Percentiles rank a stretch among this genome's conserved stretches.
Evolutionary conservation across 2,797 vertebrate genomes (phyloP).

Genomic region (Chromis chromis): DNA sequence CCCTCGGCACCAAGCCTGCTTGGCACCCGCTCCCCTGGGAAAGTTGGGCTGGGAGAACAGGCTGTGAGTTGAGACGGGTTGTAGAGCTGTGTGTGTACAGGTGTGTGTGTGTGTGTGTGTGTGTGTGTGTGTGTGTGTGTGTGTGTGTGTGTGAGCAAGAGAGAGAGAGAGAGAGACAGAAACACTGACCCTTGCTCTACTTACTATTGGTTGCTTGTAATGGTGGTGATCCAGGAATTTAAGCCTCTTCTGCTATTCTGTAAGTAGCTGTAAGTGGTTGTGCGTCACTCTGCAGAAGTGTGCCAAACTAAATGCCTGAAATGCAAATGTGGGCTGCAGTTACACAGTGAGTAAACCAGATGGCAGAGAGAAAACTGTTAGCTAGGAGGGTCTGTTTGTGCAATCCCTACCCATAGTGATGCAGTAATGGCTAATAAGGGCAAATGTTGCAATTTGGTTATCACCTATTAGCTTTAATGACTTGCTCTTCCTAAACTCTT

Average conservation of each 20-base stretch:
- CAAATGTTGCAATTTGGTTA: not conserved
- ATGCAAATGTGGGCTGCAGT: slow-evolving; percentile 45
- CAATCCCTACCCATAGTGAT: not conserved
- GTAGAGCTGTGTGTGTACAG: slow-evolving; percentile 15
- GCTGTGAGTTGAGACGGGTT: slow-evolving; percentile 56
- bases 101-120: slow-evolving; percentile 14
- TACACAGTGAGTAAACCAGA: slow-evolving; percentile 26
- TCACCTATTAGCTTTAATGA: not conserved
- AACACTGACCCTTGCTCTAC: slow-evolving; percentile 60
- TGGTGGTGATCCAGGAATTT: slow-evolving; percentile 61
- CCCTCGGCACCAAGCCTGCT: slow-evolving; percentile 57
- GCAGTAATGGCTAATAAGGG: not conserved
- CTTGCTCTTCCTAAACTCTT: not conserved
- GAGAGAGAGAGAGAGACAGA: not conserved
- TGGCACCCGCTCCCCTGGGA: slow-evolving; percentile 71
- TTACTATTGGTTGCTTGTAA: slow-evolving; percentile 66
- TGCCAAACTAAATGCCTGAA: slow-evolving; percentile 49
- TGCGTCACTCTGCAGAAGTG: slow-evolving; percentile 52
- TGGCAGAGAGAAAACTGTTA: not conserved
- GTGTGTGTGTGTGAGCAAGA: slow-evolving; percentile 13
- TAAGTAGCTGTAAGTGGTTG: slow-evolving; percentile 60
- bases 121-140: not conserved
- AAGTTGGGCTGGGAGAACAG: slow-evolving; percentile 57
- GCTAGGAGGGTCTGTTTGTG: not conserved
- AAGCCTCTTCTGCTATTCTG: slow-evolving; percentile 55